These are phyloP conservation scores for Heliconius ethilla DNA, from an alignment of 2,888 invertebrate genomes.

Conservation along the genomic window DNA sequence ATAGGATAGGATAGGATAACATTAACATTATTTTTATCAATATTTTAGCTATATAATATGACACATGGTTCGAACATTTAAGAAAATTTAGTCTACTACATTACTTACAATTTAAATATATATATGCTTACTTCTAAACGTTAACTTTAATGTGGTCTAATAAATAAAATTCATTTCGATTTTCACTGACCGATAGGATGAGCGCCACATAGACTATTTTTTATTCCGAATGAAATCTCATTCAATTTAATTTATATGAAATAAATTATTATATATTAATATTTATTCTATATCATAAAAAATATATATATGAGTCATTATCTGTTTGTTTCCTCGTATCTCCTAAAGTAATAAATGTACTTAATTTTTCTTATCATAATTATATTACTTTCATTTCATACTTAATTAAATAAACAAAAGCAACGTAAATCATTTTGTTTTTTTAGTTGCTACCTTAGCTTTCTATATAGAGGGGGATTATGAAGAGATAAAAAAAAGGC, in stretches of 20 bases:
- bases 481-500: too few relatives aligned
- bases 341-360: background rate
- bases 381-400: background rate
- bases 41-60: background rate
- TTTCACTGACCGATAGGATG: too few relatives aligned
- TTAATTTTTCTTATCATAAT: slow-evolving; percentile 1
- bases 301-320: background rate
- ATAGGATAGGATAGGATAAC: too few relatives aligned
- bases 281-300: background rate
- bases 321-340: slow-evolving; percentile 35
- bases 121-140: background rate
- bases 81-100: background rate
- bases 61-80: background rate
- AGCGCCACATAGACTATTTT: too few relatives aligned
- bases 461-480: too few relatives aligned
- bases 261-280: background rate
- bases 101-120: background rate
- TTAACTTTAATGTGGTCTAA: background rate
- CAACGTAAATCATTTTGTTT: background rate
- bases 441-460: background rate
- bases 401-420: background rate
- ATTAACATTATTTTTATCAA: background rate
- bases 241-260: too few relatives aligned
- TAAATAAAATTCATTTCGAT: background rate
- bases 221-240: too few relatives aligned